These are phyloP conservation scores for Enoplosus armatus DNA, from an alignment of 2,797 vertebrate genomes.

Conservation along the genomic window DNA sequence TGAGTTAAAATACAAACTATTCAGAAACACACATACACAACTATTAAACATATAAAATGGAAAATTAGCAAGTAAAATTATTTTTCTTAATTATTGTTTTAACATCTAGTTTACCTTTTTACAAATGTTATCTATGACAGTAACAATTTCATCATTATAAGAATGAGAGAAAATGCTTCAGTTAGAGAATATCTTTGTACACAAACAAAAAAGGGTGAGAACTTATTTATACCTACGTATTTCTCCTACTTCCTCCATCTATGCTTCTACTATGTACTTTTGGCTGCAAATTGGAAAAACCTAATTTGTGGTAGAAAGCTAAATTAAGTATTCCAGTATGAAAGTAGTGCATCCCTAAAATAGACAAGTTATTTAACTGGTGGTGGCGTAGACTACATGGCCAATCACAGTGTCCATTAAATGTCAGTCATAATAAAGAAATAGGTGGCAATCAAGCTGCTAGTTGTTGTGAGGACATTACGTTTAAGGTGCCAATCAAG, in stretches of 20 bases:
- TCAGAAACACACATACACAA: not conserved
- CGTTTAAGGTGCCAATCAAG: not conserved
- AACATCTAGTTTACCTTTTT: not conserved
- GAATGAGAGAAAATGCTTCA: not conserved
- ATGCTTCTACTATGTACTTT: not conserved
- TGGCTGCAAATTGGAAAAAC: not conserved
- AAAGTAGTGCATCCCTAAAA: conserved; percentile 4
- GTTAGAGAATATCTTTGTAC: not conserved
- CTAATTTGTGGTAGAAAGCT: not conserved
- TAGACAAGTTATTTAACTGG: not conserved
- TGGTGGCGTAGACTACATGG: not conserved
- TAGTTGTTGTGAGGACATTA: not conserved
- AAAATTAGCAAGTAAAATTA: not conserved
- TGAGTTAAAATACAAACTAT: not conserved
- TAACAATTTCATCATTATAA: too few species aligned
- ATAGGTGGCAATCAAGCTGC: not conserved
- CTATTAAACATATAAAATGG: not conserved
- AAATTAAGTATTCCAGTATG: not conserved
- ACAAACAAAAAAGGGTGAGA: not conserved
- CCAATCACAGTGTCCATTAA: not conserved
- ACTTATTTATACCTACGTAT: not conserved
- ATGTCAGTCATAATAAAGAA: conserved; percentile 1
- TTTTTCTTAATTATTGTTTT: not conserved
- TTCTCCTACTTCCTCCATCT: not conserved
- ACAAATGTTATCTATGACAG: not conserved